phyloP scores from a whole-genome alignment of 2,113 vertebrate genomes.

The Cacatua alba region DNA sequence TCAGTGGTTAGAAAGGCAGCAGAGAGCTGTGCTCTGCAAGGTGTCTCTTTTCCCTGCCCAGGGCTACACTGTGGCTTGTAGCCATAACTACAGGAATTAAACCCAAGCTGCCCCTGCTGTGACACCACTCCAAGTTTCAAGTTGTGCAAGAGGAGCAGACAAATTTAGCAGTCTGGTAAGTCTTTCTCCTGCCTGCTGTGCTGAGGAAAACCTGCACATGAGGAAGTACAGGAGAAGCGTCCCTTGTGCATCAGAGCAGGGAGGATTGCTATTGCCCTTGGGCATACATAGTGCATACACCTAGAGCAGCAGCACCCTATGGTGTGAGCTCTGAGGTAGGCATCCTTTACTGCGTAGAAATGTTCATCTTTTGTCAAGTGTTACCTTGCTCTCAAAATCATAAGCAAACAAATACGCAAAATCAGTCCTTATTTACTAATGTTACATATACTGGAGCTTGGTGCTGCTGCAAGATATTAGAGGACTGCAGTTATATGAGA shows the following conservation, averaged over 20 bases:
- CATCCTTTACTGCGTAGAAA: not conserved
- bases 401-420: not conserved
- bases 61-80: not conserved
- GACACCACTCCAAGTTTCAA: not conserved
- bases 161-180: not conserved
- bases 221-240: not conserved
- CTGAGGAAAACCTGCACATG: not conserved
- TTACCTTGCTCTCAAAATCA: not conserved
- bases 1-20: not conserved
- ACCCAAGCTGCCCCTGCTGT: not conserved
- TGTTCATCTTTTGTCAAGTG: not conserved
- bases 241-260: fast-evolving
- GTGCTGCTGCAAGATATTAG: not conserved
- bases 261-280: fast-evolving
- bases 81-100: not conserved
- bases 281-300: not conserved
- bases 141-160: not conserved
- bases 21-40: not conserved
- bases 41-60: not conserved
- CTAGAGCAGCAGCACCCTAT: fast-evolving
- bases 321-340: not conserved
- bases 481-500: not conserved
- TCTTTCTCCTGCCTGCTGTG: not conserved
- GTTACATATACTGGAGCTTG: not conserved
- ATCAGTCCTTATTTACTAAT: not conserved